Evolutionary conservation across 2,113 vertebrate species (phyloP).

Genomic region (Dicaeum eximium): DNA sequence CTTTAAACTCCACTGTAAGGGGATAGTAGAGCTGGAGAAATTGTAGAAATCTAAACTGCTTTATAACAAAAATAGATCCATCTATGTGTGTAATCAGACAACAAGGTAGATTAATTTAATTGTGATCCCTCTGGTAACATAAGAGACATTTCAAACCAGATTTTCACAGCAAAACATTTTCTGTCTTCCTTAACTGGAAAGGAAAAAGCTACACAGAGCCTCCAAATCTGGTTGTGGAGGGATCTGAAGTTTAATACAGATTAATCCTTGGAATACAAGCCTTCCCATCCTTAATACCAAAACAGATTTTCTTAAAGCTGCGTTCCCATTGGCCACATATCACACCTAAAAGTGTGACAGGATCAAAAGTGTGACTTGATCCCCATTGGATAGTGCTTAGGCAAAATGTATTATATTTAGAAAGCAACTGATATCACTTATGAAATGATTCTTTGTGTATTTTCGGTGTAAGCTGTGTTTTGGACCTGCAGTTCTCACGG

Average conservation of each 20-base stretch:
- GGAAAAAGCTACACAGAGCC: neutral
- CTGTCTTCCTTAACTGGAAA: neutral
- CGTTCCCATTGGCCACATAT: neutral
- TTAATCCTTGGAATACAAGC: neutral
- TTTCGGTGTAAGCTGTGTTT: neutral
- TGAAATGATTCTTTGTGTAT: neutral
- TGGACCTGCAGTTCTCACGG: neutral
- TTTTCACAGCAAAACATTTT: neutral
- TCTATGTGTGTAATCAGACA: neutral
- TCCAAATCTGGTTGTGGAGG: neutral
- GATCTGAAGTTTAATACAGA: neutral
- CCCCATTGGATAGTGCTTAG: neutral
- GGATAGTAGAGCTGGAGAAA: neutral
- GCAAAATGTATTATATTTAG: neutral
- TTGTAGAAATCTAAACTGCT: neutral
- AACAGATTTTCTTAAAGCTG: neutral
- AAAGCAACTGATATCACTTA: neutral
- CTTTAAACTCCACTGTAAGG: neutral
- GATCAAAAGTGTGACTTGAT: neutral
- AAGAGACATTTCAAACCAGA: neutral
- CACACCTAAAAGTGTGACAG: neutral
- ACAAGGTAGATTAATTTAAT: neutral
- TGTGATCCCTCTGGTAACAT: neutral
- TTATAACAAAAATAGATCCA: neutral
- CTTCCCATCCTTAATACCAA: neutral